Evolutionary conservation across 2,113 vertebrate genomes (phyloP).

Genomic region (Mirza zaza): DNA sequence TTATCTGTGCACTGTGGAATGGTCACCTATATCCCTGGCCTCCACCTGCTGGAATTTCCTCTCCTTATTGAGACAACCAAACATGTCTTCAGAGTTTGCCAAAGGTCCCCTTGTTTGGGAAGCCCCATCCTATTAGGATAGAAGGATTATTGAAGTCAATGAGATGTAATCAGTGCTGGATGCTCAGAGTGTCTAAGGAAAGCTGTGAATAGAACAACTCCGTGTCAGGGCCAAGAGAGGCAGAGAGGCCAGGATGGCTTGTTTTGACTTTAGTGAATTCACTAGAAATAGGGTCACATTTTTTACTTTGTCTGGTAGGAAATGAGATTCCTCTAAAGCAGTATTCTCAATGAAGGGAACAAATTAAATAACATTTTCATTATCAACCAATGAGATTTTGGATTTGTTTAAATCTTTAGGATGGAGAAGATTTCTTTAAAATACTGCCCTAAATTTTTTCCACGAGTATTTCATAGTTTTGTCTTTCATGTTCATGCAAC

Average conservation of each 20-base stretch:
- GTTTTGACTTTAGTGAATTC: neutral
- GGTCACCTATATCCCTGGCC: too few relatives aligned
- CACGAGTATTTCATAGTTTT: neutral
- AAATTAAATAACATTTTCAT: neutral
- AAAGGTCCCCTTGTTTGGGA: neutral
- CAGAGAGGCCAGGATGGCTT: neutral
- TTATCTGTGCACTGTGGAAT: rapidly evolving
- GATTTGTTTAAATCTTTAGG: neutral
- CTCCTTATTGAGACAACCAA: neutral
- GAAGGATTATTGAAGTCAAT: neutral
- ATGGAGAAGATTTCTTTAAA: neutral
- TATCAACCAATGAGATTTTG: neutral
- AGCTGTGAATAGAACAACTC: neutral
- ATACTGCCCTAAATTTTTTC: neutral
- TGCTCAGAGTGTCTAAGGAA: neutral
- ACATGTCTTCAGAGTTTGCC: neutral
- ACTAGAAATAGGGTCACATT: neutral
- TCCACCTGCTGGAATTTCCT: neutral
- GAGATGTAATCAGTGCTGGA: neutral
- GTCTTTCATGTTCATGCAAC: neutral
- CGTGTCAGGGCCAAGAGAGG: neutral
- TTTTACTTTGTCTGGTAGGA: neutral
- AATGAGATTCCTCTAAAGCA: neutral
- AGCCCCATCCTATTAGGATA: neutral
- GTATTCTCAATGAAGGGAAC: neutral